Evolutionary conservation across 1,140 invertebrate genomes (phyloP).

Genomic region (Drosophila sulfurigaster): DNA sequence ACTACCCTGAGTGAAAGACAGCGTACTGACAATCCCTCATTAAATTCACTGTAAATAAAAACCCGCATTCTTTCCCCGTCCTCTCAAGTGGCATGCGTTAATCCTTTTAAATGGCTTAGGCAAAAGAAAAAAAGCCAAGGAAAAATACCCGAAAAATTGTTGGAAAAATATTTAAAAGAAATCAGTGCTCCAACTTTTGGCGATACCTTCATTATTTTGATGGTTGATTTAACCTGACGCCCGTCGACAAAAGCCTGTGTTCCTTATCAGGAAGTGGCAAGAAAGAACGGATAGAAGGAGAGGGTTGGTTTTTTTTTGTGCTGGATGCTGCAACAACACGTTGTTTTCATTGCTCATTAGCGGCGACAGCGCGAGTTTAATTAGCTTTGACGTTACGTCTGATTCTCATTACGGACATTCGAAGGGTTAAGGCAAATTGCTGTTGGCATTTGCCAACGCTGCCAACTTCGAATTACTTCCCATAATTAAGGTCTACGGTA

Average conservation of each 20-base stretch:
- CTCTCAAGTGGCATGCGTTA: constrained; percentile 41
- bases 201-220: constrained; percentile 77
- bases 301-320: neutral
- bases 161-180: constrained; percentile 75
- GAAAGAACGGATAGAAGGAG: neutral
- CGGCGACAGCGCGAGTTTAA: constrained; percentile 82
- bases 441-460: constrained; percentile 39
- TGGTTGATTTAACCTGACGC: constrained; percentile 80
- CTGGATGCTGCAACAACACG: constrained; percentile 61
- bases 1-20: constrained; percentile 44
- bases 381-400: constrained; percentile 77
- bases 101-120: constrained; percentile 76
- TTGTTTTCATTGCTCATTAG: constrained; percentile 84
- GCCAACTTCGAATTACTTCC: constrained; percentile 33
- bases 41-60: constrained; percentile 35
- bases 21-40: constrained; percentile 8
- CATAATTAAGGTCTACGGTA: constrained; percentile 23
- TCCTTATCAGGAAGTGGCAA: constrained; percentile 57
- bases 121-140: constrained; percentile 6
- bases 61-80: neutral
- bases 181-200: constrained; percentile 47
- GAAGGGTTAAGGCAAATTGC: constrained; percentile 72
- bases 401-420: constrained; percentile 39
- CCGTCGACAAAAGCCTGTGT: constrained; percentile 31
- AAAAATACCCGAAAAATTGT: constrained; percentile 68